A percentile compares a stretch with the other conserved stretches of the same genome.
Evolutionary conservation across 1,140 invertebrate species (phyloP).

Genomic region (Camponotus floridanus): DNA sequence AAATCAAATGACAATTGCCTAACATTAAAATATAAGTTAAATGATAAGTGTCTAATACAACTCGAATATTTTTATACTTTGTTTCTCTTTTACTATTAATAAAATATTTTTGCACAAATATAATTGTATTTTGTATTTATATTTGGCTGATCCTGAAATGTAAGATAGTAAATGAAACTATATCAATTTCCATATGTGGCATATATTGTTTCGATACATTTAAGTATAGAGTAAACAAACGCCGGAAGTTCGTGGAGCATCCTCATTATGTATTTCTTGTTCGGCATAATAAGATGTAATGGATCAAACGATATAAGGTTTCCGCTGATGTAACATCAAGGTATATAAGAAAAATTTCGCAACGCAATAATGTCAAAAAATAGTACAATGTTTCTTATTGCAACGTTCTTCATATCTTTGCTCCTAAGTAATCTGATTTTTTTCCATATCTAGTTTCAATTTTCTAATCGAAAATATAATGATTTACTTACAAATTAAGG

Average conservation of each 20-base stretch:
- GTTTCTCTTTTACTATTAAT: not conserved
- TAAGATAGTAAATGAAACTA: not conserved
- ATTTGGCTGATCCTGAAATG: not conserved
- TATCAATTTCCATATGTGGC: not conserved
- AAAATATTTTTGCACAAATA: not conserved
- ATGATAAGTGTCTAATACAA: no score
- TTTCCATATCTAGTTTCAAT: constrained; percentile 1
- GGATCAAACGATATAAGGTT: constrained; percentile 18
- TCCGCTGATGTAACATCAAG: constrained; percentile 26
- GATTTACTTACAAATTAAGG: not conserved
- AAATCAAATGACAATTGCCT: not conserved
- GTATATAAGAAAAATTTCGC: constrained; percentile 41
- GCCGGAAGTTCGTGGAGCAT: constrained; percentile 37
- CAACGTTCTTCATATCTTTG: constrained; percentile 13
- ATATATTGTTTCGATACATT: not conserved
- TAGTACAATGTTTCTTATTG: constrained; percentile 30
- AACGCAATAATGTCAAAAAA: not conserved
- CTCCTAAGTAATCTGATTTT: constrained; percentile 38
- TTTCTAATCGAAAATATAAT: not conserved
- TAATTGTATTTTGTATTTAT: not conserved
- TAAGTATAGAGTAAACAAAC: constrained; percentile 22
- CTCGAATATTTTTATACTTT: not conserved
- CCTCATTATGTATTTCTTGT: not conserved
- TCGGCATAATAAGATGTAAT: constrained; percentile 26
- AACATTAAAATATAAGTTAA: no score